phyloP scores from a whole-genome alignment of 2,888 invertebrate genomes.

The Amiota minor region DNA sequence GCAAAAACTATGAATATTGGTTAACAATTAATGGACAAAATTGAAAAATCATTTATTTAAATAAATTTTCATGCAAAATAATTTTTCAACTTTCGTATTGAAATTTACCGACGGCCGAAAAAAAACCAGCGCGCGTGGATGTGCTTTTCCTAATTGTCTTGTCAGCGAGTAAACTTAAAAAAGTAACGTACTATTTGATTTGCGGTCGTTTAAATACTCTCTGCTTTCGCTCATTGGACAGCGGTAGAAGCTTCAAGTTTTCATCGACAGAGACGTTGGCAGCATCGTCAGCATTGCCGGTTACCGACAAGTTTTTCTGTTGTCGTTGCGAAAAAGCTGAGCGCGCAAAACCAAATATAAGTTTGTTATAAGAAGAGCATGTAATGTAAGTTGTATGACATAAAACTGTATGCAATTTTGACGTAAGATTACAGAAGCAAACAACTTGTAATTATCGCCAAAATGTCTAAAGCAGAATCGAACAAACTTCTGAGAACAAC shows the following conservation, averaged over 20 bases:
- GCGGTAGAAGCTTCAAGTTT: slow-evolving; percentile 40
- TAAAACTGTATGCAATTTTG: slow-evolving; percentile 28
- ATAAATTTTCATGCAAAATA: no score
- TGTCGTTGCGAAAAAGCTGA: slow-evolving; percentile 33
- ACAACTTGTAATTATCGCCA: neutral
- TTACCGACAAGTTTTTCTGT: slow-evolving; percentile 29
- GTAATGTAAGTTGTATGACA: neutral
- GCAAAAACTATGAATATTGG: no score
- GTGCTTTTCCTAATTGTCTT: no score
- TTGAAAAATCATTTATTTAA: no score
- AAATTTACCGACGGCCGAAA: no score
- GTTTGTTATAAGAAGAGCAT: slow-evolving; percentile 4
- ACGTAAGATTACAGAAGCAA: neutral
- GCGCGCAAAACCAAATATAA: neutral
- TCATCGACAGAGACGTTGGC: slow-evolving; percentile 43
- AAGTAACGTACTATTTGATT: no score
- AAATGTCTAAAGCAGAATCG: slow-evolving; percentile 1
- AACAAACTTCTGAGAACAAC: no score
- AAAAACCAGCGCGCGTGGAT: no score
- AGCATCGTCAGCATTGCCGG: slow-evolving; percentile 36
- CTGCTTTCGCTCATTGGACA: slow-evolving; percentile 62
- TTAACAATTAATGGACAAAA: no score
- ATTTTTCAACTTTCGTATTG: no score
- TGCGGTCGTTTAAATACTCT: slow-evolving; percentile 75
- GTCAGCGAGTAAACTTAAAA: no score